Evolutionary conservation across 2,113 vertebrate species (phyloP), one percentile per base, ranked within the genome.

Genomic region (Corythoichthys haematopterus): DNA sequence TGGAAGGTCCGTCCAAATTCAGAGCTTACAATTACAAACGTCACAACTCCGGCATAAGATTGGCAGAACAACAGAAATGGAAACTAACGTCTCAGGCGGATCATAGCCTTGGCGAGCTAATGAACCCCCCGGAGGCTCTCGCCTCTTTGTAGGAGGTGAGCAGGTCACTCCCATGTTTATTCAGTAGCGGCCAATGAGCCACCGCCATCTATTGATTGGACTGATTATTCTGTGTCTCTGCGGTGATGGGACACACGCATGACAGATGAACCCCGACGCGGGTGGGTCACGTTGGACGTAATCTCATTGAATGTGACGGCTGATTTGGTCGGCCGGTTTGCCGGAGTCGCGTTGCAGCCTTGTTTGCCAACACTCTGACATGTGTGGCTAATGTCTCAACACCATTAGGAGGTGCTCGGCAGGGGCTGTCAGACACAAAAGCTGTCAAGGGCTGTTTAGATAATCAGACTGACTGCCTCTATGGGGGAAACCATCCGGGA

Each of bases 81-180:
- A 86, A 86, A 81, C 79, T 83, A 88, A 88, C 59, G 67, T 81
- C 78, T 61, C 35, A 40, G 65, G 61, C 40, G 69, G 80, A 87
- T 83, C 79, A 70, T 72, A 90, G 84, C 82, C 79, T 85, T 47
- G 64, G 78, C 75, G 74, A 64, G 80, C 81, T 91, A 89, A 91
- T 89, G 87, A 90, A 88, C 79, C 78, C 87, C 83, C 86, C 10
- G 46, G 83, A 85, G 88, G 80, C 64, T 74, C 50, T 63, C 66
- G 83, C 61, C 75, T 76, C 13, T 79, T 77, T 76, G 81, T 80
- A 69, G 37, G 80, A 83, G 88, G 83, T 87, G 78, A 87, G 76
- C 45, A 79, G 87, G 86, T 90, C 88, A 90, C 70, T 65, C 81
- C 85, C 80, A 90, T 91, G 88, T 90, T 90, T 90, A 91, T 91